Evolutionary conservation across 2,113 vertebrate species (phyloP), one percentile per base, ranked within the genome.

Genomic region (Sminthopsis crassicaudata): DNA sequence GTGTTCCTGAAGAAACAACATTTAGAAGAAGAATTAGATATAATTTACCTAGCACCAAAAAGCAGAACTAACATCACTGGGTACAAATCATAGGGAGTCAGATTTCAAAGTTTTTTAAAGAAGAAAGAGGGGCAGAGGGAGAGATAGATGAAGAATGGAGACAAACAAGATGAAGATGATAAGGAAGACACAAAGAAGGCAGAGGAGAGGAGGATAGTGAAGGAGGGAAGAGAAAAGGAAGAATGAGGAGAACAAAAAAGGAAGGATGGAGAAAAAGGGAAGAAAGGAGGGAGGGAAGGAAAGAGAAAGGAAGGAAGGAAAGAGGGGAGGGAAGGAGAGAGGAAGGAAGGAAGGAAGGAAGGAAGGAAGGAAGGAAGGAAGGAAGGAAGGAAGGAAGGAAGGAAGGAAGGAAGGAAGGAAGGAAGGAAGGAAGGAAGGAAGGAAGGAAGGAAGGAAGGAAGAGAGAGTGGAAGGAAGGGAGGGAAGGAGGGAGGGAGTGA

Each of bases 291-390:
- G 30, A 14, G 3, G 27, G 23, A 36, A 11, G 27, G 14, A 67
- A 23, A 11, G 23, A 14, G 12, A 27, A 36, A 12, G 57, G 27
- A 60, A 11, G 10, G 57, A 36, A 12, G 57, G 25, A 36, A 3
- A 11, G 2, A 36, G 1, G 2, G 27, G 11, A 8, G 12, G 4
- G 12, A 12, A 5, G 6, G 16, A 16, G 16, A 1, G 1, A 12
- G 36, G 7, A 2, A 12, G 14, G 5, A 1, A 4, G 36, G 6
- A 2, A 5, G 30, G 2, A 2, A 14, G 30, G 16, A 0, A 16
- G 36, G 0, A 4, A 12, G 36, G 2, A 3, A 1, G 60, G 36
- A 5, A 5, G 30, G 16, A 16, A 1, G 30, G 16, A 16, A n/a
- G n/a, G 12, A 30, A 16, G 4, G n/a, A n/a, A 14, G 11, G 5